Base-by-base conservation (phyloP, 2,888 invertebrate genomes). In the Bruchidius siliquastri region DNA sequence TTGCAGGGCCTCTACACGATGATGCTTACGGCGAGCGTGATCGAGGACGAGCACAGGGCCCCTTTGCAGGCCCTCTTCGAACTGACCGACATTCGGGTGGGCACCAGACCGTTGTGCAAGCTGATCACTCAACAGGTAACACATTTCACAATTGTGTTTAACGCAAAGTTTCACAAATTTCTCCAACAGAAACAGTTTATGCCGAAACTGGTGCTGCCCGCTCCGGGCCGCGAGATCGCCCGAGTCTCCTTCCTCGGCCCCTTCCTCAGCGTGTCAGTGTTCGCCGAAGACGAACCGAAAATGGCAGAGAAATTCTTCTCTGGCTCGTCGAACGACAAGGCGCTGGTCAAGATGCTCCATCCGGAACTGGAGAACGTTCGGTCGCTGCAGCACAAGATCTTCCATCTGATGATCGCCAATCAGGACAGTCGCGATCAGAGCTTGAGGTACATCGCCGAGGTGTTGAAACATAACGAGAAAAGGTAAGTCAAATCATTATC, bases 271-370 rank as follows among this genome's bases (percentile, higher is more conserved):
- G 92, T 98, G 0, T 97, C 98, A 0, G 91, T 97, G 0, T 96
- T 98, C 86, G 96, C 95, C 67, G 98, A 98, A 84, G 98, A 98
- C 85, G 95, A 96, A 85, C 94, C 94, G 0, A 92, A 94, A 78
- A 76, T 78, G 66, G 81, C 80, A 20, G 80, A 81, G 72, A 81
- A 81, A 0, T 81, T 89, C 74, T 89, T 87, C 87, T 87, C 88
- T 66, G 90, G 90, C 0, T 87, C 88, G 0, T 82, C 89, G 0
- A 87, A 89, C 49, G 92, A 93, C 83, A 91, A 91, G 77, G 90
- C 91, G 75, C 88, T 93, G 72, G 92, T 91, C 77, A 89, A 91
- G 78, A 91, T 93, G 0, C 84, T 96, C 67, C 94, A 94, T 80
- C 90, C 93, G 82, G 94, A 95, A 85, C 88, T 97, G 78, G 95